These are phyloP conservation scores for Caenorhabditis elegans DNA, from an alignment of 1,140 invertebrate species.

Conservation along the genomic window DNA sequence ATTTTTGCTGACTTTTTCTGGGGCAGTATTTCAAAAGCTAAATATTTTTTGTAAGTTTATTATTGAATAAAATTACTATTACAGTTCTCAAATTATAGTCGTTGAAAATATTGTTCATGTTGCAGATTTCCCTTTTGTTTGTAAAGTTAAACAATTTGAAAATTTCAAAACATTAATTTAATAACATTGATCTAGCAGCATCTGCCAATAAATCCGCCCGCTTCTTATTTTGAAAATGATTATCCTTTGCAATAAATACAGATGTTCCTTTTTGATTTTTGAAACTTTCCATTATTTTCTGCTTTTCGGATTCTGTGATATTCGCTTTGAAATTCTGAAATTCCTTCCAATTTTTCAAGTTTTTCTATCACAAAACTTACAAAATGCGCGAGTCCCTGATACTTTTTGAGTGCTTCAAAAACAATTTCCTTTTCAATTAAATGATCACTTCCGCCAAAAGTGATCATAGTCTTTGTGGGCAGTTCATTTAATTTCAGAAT, in stretches of 20 bases:
- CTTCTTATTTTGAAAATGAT: constrained; percentile 48
- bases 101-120: too few relatives aligned
- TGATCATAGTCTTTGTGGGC: neutral
- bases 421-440: constrained; percentile 40
- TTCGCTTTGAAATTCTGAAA: neutral
- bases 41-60: too few relatives aligned
- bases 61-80: too few relatives aligned
- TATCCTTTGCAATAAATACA: constrained; percentile 34
- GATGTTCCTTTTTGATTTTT: neutral
- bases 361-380: constrained; percentile 15
- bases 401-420: constrained; percentile 32
- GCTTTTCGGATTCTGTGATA: neutral
- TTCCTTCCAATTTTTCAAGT: neutral
- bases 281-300: neutral
- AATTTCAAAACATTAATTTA: too few relatives aligned
- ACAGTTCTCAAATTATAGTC: too few relatives aligned
- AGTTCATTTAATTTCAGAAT: constrained; percentile 10
- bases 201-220: constrained; percentile 34
- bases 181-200: constrained; percentile 8
- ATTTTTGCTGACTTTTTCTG: too few relatives aligned
- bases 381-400: constrained; percentile 16
- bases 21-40: too few relatives aligned
- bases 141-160: too few relatives aligned
- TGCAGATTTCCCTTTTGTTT: too few relatives aligned
- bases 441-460: constrained; percentile 41